Conservation (phyloP, 2,888 invertebrate genomes). For the Scaptomyza reducta region DNA sequence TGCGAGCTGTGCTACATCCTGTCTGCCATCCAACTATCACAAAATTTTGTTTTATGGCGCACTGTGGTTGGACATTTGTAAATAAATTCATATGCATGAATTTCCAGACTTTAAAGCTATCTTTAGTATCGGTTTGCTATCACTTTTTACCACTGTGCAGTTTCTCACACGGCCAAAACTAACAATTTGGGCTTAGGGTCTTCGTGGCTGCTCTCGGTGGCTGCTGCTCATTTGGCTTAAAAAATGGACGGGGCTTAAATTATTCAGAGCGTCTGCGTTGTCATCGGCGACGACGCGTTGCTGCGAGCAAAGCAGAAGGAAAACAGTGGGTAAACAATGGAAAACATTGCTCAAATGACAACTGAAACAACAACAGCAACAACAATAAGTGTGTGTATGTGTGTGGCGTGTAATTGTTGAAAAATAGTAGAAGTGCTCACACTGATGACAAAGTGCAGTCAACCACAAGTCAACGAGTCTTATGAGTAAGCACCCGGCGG, state of each 20-base stretch:
- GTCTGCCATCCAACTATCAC: constrained; percentile 14
- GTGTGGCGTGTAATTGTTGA: constrained; percentile 65
- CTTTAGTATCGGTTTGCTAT: neutral
- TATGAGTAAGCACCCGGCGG: constrained; percentile 20
- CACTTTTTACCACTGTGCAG: constrained; percentile 18
- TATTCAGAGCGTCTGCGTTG: constrained; percentile 64
- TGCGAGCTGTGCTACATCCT: constrained; percentile 26
- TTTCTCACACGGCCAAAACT: constrained; percentile 11
- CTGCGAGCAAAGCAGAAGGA: constrained; percentile 50
- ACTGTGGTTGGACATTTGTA: constrained; percentile 13
- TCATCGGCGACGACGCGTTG: constrained; percentile 32
- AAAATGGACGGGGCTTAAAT: constrained; percentile 61
- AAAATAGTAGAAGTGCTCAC: constrained; percentile 54
- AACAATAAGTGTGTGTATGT: constrained; percentile 43
- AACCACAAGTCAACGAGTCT: constrained; percentile 59
- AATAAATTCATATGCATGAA: too few relatives aligned
- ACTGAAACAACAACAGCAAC: neutral
- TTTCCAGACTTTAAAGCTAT: too few relatives aligned
- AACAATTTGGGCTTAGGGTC: constrained; percentile 40
- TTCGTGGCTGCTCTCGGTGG: too few relatives aligned
- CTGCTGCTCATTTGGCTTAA: constrained; percentile 54
- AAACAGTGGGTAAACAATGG: constrained; percentile 14
- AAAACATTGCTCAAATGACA: constrained; percentile 26
- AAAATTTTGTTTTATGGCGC: constrained; percentile 41
- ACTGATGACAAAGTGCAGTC: constrained; percentile 70